Evolutionary conservation across 1,140 invertebrate species (phyloP), one percentile per base, ranked within the genome.

Genomic region (Drosophila leontia): DNA sequence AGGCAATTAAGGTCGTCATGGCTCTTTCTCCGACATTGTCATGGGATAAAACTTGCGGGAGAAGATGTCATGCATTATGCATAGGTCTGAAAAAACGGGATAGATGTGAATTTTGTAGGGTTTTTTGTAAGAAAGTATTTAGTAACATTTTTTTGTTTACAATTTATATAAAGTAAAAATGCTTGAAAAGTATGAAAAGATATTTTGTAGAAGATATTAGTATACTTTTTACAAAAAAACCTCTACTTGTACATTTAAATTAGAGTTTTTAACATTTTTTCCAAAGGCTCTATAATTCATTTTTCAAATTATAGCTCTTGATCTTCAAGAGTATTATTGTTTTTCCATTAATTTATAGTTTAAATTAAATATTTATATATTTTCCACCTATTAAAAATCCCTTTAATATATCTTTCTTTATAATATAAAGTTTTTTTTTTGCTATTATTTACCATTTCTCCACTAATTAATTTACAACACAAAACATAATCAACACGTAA

Each of bases 1-100:
- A 79, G 59, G 62, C 83, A 86, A 86, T 86, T 86, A 86, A 86
- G 67, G 70, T 85, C 47, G 60, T 32, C 34, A 37, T 59, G 45
- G 45, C 17, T 50, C 71, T 82, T 65, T 69, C 39, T 34, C 29
- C 69, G 57, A 39, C 56, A 51, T 59, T 81, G 47, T 72, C 78
- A 81, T 56, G 42, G 32, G 67, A 45, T 67, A 53, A 44, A 44
- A 34, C 9, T 70, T 1, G 42, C 47, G 51, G 35, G 35, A 48
- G 37, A 26, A 37, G 39, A 45, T 48, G 68, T 65, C 80, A 84
- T 83, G 76, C 64, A 70, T 84, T 67, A 83, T 80, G 47, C 81
- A 83, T 84, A 48, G 57, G 19, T 17, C 5, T n/a, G 12, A 56
- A 26, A 7, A 23, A 67, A 15, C 19, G 41, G 19, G 11, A 34